Evolutionary conservation across 2,797 vertebrate genomes (phyloP), one percentile per base, ranked within the genome.

Genomic region (Graptemys geographica): DNA sequence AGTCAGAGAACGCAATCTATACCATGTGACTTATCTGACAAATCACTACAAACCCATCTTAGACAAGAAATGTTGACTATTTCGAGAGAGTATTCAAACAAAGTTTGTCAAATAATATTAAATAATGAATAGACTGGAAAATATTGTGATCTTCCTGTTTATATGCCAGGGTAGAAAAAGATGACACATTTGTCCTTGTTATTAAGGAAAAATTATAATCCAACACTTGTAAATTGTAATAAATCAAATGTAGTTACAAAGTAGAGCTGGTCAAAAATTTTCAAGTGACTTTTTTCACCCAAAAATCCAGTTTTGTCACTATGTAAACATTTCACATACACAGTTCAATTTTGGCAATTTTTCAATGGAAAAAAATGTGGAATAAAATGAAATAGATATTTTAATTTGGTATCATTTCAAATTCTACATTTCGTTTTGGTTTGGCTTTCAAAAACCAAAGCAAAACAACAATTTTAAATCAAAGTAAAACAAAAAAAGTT

Each of bases 1-100:
- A 82, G 12, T 25, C 5, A 0, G 18, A 47, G 87, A 84, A 51
- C 3, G 9, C 3, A 89, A 78, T 57, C 5, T 33, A 33, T 4
- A 31, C 1, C 0, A 0, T 31, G 19, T 6, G 0, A 10, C 5
- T 31, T 69, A 9, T 33, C 11, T 10, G 78, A 90, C 23, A 49
- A 78, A 78, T 47, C 74, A 49, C 74, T 15, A 49, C 74, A 47
- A 88, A 81, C 21, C 9, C 16, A 49, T 76, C 18, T 41, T 16
- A 86, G 21, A 47, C 6, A 56, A 10, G 5, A 4, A 59, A 69
- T 1, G 8, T 76, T 57, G 1, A 47, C 27, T 13, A 47, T 18
- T 8, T 4, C 25, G 13, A 47, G 55, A 37, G 18, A 51, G 28
- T 55, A 23, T 72, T 19, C 65, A 72, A 41, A 88, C 4, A 69